Evolutionary conservation across 2,797 vertebrate species (phyloP).

Genomic region (Amblyraja radiata): DNA sequence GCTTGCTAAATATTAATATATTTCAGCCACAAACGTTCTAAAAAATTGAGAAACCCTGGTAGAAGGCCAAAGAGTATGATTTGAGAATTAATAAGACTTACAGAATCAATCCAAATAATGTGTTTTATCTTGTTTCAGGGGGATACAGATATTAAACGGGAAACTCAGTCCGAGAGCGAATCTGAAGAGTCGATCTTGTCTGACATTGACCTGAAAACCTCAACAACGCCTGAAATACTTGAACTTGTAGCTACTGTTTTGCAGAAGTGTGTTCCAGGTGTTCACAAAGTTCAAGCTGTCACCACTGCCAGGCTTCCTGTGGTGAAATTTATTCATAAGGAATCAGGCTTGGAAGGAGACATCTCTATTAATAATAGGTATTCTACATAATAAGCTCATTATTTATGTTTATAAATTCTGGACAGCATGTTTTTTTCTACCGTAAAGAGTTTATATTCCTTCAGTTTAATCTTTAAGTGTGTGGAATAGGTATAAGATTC

Average conservation of each 20-base stretch:
- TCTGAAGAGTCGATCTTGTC: slow-evolving; percentile 74
- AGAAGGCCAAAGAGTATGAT: neutral
- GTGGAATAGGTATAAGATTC: no score
- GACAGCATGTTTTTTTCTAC: neutral
- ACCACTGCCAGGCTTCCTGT: slow-evolving; percentile 74
- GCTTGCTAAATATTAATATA: neutral
- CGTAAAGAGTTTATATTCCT: neutral
- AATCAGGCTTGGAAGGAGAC: slow-evolving; percentile 78
- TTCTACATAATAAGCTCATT: neutral
- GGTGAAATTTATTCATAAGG: slow-evolving; percentile 78
- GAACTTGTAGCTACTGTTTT: slow-evolving; percentile 75
- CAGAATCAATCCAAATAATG: neutral
- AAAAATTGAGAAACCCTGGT: neutral
- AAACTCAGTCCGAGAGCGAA: slow-evolving; percentile 45
- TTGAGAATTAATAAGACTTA: neutral
- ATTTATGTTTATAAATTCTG: neutral
- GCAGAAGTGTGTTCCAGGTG: slow-evolving; percentile 78
- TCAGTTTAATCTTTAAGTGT: neutral
- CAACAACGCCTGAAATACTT: slow-evolving; percentile 59
- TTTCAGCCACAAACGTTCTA: neutral
- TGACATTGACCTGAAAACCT: slow-evolving; percentile 62
- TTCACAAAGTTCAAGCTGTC: slow-evolving; percentile 74
- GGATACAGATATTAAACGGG: neutral
- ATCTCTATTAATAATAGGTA: slow-evolving; percentile 84
- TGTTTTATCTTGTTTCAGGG: neutral